Conservation (phyloP, 2,113 vertebrate genomes). For the Drymodes brunneopygia region DNA sequence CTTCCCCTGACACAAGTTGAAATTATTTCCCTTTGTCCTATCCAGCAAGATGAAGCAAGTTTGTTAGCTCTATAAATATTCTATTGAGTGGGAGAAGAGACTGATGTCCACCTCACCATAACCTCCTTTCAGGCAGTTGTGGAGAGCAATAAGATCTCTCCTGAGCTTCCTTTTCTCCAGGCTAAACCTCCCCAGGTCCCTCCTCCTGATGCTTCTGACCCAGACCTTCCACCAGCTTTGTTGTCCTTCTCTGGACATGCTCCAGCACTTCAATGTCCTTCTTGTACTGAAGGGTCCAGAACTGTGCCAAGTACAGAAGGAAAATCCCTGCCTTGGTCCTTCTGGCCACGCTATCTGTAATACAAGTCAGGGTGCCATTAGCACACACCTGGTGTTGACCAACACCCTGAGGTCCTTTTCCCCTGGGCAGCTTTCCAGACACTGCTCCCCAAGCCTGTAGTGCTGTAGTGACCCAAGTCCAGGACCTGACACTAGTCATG, state of each 20-base stretch:
- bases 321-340: not conserved
- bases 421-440: not conserved
- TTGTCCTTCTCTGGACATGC: not conserved
- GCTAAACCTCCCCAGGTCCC: not conserved
- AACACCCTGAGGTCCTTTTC: accelerated
- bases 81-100: not conserved
- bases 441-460: not conserved
- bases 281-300: not conserved
- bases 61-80: not conserved
- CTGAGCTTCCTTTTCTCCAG: not conserved
- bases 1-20: not conserved
- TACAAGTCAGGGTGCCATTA: not conserved
- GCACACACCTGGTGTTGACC: too few relatives aligned
- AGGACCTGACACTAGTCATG: not conserved
- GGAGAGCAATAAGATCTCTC: not conserved
- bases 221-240: not conserved
- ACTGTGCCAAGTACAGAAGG: too few relatives aligned
- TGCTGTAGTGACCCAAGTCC: not conserved
- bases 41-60: not conserved
- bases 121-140: not conserved
- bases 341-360: not conserved
- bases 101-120: accelerated
- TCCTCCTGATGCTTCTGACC: not conserved
- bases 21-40: not conserved
- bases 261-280: not conserved